Base-by-base conservation (phyloP, 2,113 vertebrate genomes). In the Solea solea region DNA sequence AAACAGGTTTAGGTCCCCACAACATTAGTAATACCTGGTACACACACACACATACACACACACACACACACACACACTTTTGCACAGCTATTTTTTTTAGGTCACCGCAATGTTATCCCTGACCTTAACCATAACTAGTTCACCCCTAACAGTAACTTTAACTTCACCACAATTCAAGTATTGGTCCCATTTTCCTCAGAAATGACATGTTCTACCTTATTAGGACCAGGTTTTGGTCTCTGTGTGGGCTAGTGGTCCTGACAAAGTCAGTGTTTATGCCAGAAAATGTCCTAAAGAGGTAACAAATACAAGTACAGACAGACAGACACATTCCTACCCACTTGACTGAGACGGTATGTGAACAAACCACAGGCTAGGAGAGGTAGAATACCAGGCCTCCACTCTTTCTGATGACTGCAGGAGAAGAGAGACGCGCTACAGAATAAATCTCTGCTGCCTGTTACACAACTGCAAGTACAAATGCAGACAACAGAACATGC, bases 291-390 rank as follows among this genome's bases (percentile, higher is more conserved):
- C 34, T 6, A 34, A 34, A 34, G 34, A 34, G 34, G 45, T 48
- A 10, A 48, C 4, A 1, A 48, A 63, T 63, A 77, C 81, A 51
- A 62, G 74, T 55, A 83, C 60, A 69, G 65, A 76, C 70, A 69
- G 60, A 76, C 68, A 85, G 72, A 82, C 82, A 86, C 86, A 90
- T 87, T 91, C 88, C 86, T 83, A 83, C 81, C 82, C 82, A 63
- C 84, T 88, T 69, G 86, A 78, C 85, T 81, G 78, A 85, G 83
- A 88, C 88, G 84, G 90, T 92, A 92, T 94, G 92, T 83, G 90
- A 91, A 85, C 84, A 90, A 90, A 93, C 92, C 91, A 85, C 90
- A 92, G 86, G 88, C 91, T 86, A 87, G 67, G 85, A 88, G 90
- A 93, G 86, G 85, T 83, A 88, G 89, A 69, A 85, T 78, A 78